Base-by-base conservation (phyloP, 2,113 vertebrate species). In the Entosphenus tridentatus region DNA sequence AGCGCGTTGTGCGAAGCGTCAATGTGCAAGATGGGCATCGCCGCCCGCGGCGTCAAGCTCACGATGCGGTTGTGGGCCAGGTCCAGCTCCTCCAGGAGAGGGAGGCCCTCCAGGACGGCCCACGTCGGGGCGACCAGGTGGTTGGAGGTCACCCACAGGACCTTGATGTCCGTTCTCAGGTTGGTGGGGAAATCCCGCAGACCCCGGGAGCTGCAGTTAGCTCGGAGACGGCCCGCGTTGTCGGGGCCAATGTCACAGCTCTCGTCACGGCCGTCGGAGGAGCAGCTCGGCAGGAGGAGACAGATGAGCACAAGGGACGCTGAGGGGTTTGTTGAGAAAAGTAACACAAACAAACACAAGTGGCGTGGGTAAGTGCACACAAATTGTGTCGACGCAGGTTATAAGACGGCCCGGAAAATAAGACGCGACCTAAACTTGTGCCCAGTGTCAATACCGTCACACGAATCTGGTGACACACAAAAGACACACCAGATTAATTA, bases 221-320 rank as follows among this genome's bases (percentile, higher is more conserved):
- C 62, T 65, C 62, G 62, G 62, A 65, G 62, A n/a, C 62, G n/a
- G n/a, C 62, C 62, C 21, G 10, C 21, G n/a, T 65, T 65, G 21
- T 65, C 62, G 21, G 21, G 62, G 21, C n/a, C 62, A 18, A 18
- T 16, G 39, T 39, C 39, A 39, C 39, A 39, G 39, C 39, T 39
- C 39, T 39, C 39, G 39, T 39, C 39, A 5, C 39, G 39, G 39
- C 39, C 39, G 39, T 39, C 39, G 39, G 39, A 39, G 39, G 39
- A 39, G 39, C 39, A 39, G 39, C 39, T 39, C 39, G 39, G 39
- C 39, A 39, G 5, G 6, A 39, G 5, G 39, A 39, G 39, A 39
- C 39, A 39, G 39, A 39, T 39, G 5, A 39, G 39, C 39, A 39
- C 39, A 39, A 39, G 39, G 39, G 39, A 39, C 39, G 39, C 39